Base-by-base conservation (phyloP, 1,140 invertebrate genomes). In the Philaenus spumarius region DNA sequence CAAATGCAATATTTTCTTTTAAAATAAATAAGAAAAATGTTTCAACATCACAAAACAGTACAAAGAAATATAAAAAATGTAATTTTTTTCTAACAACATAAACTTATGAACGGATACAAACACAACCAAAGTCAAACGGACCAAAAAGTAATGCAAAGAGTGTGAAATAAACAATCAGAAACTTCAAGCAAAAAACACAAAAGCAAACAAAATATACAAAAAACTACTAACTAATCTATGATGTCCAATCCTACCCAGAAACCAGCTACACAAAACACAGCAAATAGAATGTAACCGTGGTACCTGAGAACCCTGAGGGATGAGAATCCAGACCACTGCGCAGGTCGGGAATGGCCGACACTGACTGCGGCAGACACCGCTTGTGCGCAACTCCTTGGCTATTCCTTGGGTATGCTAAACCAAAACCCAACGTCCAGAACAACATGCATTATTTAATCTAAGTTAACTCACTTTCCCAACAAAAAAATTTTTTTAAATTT, bases 331-430 rank as follows among this genome's bases (percentile, higher is more conserved):
- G 57, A 50, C 83, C 83, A 76, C 84, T 85, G 74, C 89, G 85
- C 73, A 91, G 82, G 80, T 90, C 86, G 73, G 89, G 89, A 74
- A 91, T 91, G 73, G 86, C 82, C 72, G 78, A 75, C 71, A 82
- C 80, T 70, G 84, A 81, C 75, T 84, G 83, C 69, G 86, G 85
- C 72, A 90, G 81, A 72, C 86, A 82, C 72, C 88, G 82, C 77
- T 85, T 84, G 80, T 88, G 87, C 72, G 82, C 83, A 76, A 90
- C 88, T 71, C 88, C 87, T 74, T 89, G 85, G 77, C 78, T 82
- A 83, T 90, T 90, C 77, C 85, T 79, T 24, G 63, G 61, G 55
- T 57, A 63, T 30, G 61, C 64, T 66, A 63, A 45, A 47, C 55
- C 42, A 57, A 30, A 30, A n/a, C 26, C 26, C 26, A 30, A 30